These are phyloP conservation scores for Falcaria lacertinaria DNA, from an alignment of 2,888 invertebrate species.

Conservation along the genomic window DNA sequence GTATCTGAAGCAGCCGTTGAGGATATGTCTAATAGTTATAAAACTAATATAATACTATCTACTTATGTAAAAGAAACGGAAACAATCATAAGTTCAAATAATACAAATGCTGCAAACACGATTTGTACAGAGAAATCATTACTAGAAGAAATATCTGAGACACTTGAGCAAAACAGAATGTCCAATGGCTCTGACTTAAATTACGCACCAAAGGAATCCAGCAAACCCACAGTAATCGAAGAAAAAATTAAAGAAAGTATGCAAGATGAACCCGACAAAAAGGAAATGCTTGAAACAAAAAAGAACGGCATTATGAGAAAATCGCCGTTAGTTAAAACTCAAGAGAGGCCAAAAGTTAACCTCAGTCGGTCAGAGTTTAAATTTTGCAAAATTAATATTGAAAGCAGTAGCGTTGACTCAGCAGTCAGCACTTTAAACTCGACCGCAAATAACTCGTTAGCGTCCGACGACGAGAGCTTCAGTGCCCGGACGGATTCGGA, in stretches of 20 bases:
- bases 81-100: constrained; percentile 64
- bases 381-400: constrained; percentile 76
- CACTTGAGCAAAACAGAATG: constrained; percentile 83
- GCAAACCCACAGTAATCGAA: constrained; percentile 67
- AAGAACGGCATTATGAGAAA: constrained; percentile 77
- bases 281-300: constrained; percentile 65
- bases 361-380: constrained; percentile 75
- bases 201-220: constrained; percentile 47
- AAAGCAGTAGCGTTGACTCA: constrained; percentile 70
- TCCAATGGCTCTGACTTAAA: constrained; percentile 58
- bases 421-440: constrained; percentile 80
- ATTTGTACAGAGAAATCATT: constrained; percentile 83
- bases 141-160: constrained; percentile 86
- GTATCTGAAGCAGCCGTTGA: constrained; percentile 61
- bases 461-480: constrained; percentile 75
- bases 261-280: constrained; percentile 67
- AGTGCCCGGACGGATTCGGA: constrained; percentile 80
- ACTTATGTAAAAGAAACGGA: constrained; percentile 77
- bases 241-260: constrained; percentile 71
- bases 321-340: constrained; percentile 82
- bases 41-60: constrained; percentile 80
- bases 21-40: constrained; percentile 62
- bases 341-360: constrained; percentile 83
- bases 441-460: constrained; percentile 73
- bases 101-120: constrained; percentile 44